These are phyloP conservation scores for Hydra vulgaris DNA, from an alignment of 30 jellyfish, hydroid and myxozoan genomes.

Conservation along the genomic window DNA sequence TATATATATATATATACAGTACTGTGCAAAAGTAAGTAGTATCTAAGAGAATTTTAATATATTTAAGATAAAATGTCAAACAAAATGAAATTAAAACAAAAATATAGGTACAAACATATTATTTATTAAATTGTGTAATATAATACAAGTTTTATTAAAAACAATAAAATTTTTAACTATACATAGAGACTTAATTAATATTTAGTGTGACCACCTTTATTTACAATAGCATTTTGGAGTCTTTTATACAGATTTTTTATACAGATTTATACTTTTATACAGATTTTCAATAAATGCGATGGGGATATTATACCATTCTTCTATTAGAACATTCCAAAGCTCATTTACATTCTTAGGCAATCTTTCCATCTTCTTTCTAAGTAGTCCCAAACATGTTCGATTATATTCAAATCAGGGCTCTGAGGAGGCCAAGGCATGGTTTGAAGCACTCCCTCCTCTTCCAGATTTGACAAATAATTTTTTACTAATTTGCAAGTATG, in stretches of 20 bases:
- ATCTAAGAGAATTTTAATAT: too few species aligned
- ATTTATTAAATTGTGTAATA: not conserved
- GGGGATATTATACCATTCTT: not conserved
- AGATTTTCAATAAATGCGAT: not conserved
- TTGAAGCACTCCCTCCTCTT: not conserved
- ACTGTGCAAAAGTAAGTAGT: too few species aligned
- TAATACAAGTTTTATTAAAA: too few species aligned
- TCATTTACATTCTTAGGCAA: not conserved
- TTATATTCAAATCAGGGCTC: not conserved
- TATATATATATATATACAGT: too few species aligned
- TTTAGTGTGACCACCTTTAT: not conserved
- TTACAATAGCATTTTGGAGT: not conserved
- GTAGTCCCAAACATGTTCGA: not conserved
- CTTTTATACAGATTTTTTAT: too few species aligned
- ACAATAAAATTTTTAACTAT: too few species aligned
- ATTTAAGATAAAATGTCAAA: too few species aligned
- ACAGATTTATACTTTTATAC: not conserved
- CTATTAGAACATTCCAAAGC: not conserved
- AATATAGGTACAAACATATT: not conserved
- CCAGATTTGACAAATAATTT: not conserved
- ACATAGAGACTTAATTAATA: not conserved
- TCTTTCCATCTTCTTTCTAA: not conserved
- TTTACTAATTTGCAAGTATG: not conserved
- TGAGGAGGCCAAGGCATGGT: not conserved
- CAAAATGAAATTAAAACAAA: not conserved